phyloP scores from a whole-genome alignment of 1,140 invertebrate genomes.

The Phocides pigmalion region DNA sequence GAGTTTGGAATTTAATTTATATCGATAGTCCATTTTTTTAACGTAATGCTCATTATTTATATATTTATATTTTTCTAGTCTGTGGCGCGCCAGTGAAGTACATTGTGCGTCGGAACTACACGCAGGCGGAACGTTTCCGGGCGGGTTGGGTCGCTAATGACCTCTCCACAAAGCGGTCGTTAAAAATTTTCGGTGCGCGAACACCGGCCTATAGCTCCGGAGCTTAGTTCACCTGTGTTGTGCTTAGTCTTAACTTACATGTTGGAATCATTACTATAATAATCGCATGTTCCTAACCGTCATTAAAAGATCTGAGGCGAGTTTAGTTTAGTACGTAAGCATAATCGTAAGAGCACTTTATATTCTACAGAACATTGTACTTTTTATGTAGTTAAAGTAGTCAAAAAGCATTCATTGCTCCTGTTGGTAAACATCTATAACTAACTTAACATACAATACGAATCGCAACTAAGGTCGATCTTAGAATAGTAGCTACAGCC shows the following conservation, averaged over 20 bases:
- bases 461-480: no score
- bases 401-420: no score
- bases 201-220: background rate
- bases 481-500: no score
- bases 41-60: no score
- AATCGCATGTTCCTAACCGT: background rate
- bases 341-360: background rate
- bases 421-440: no score
- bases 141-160: slow-evolving; percentile 29
- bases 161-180: slow-evolving; percentile 32
- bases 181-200: slow-evolving; percentile 28
- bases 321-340: background rate
- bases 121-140: slow-evolving; percentile 13
- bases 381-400: no score
- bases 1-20: no score
- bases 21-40: no score
- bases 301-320: background rate
- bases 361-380: no score
- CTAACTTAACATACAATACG: no score
- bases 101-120: slow-evolving; percentile 4
- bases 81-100: background rate
- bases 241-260: background rate
- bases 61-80: no score
- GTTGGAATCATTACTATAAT: slow-evolving; percentile 4
- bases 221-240: background rate